Evolutionary conservation across 2,113 vertebrate genomes (phyloP).

Genomic region (Cyprinodon brontotheroides): DNA sequence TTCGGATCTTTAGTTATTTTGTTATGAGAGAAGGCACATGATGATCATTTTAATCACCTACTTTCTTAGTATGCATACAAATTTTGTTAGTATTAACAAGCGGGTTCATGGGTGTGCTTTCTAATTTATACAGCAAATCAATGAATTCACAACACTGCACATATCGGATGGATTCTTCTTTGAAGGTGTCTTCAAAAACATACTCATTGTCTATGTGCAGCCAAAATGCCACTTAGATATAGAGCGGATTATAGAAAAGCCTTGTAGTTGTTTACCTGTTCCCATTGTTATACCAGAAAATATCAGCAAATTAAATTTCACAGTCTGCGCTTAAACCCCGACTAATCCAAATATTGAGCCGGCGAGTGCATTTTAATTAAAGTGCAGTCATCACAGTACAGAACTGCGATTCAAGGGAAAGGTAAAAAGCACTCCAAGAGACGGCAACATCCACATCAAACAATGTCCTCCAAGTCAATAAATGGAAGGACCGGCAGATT

Average conservation of each 20-base stretch:
- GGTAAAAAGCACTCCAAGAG: conserved; percentile 44
- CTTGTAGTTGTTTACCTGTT: conserved; percentile 59
- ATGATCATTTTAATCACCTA: conserved; percentile 5
- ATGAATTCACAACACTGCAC: conserved; percentile 29
- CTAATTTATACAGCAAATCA: conserved; percentile 12
- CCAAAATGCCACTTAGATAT: conserved; percentile 40
- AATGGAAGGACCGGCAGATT: conserved; percentile 53
- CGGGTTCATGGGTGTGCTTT: conserved; percentile 9
- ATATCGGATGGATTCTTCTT: conserved; percentile 36
- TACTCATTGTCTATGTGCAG: conserved; percentile 14
- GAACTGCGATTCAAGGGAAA: conserved; percentile 54
- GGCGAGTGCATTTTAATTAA: conserved; percentile 67
- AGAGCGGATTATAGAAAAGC: conserved; percentile 54
- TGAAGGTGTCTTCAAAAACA: conserved; percentile 20
- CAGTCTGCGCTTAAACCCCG: conserved; percentile 60
- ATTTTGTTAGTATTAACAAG: conserved; percentile 15
- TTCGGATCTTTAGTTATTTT: background rate
- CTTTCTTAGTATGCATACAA: background rate
- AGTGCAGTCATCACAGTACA: conserved; percentile 39
- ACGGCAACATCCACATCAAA: conserved; percentile 43
- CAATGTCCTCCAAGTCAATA: conserved; percentile 54
- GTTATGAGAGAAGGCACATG: conserved; percentile 9
- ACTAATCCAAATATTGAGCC: conserved; percentile 68
- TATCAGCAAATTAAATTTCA: conserved; percentile 69
- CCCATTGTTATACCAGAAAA: conserved; percentile 54